Evolutionary conservation across 1,140 invertebrate genomes (phyloP).

Genomic region (Octopus sinensis): DNA sequence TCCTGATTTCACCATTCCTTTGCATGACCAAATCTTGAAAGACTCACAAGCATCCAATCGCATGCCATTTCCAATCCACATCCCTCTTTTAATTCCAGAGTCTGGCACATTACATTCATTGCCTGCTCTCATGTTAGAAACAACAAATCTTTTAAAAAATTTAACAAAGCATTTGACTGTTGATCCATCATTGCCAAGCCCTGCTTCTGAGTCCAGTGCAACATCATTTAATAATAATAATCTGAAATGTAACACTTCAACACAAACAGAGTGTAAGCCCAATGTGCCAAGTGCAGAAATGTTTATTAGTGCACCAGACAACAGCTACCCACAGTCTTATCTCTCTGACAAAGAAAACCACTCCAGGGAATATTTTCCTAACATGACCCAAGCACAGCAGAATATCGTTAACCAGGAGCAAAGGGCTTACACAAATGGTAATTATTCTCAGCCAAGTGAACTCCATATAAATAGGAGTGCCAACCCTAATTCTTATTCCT

Average conservation of each 20-base stretch:
- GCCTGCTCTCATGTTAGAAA: slow-evolving; percentile 37
- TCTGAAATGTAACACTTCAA: not conserved
- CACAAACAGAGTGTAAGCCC: not conserved
- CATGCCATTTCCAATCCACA: not conserved
- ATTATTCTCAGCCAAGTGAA: not conserved
- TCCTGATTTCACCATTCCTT: not conserved
- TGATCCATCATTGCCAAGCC: not conserved
- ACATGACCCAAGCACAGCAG: too few relatives aligned
- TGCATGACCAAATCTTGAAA: not conserved
- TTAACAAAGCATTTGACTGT: slow-evolving; percentile 31
- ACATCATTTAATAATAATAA: not conserved
- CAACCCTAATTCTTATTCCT: not conserved
- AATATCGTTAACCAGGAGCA: not conserved
- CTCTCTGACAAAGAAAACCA: too few relatives aligned
- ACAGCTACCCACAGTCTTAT: too few relatives aligned
- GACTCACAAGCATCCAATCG: not conserved
- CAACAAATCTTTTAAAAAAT: slow-evolving; percentile 31
- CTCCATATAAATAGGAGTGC: not conserved
- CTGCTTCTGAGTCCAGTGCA: not conserved
- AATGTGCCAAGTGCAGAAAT: too few relatives aligned
- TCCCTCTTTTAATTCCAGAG: not conserved
- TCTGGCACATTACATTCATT: slow-evolving; percentile 14
- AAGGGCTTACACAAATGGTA: not conserved
- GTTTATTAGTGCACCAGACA: too few relatives aligned
- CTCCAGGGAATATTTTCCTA: too few relatives aligned